Evolutionary conservation across 2,113 vertebrate genomes (phyloP), one percentile per base, ranked within the genome.

Genomic region (Saguinus midas): DNA sequence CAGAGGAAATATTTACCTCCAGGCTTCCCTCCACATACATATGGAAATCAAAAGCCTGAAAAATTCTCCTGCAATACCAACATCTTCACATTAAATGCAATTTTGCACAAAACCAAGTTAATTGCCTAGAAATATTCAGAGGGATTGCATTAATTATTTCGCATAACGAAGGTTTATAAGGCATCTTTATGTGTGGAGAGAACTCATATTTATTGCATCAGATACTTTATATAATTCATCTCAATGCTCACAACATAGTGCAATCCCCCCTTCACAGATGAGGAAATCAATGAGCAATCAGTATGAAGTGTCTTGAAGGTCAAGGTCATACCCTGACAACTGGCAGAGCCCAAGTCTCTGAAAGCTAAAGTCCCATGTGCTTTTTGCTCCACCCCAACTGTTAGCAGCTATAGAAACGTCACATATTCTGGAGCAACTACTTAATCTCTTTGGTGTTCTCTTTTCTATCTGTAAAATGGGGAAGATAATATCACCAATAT

Each of bases 21-120:
- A 72, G 21, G 52, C 64, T 90, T 86, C 35, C 81, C 92, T 70
- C 83, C 17, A 86, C 32, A 1, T 16, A 35, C 50, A 27, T 20
- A 35, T 17, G 58, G n/a, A 93, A 97, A 75, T 35, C 35, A 89
- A 66, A 32, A 76, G 0, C 68, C 29, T 0, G 64, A 95, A 84
- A 88, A 97, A 80, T 94, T 87, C 92, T 94, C 92, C 35, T n/a
- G 70, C 20, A 0, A 0, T 64, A 90, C 91, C 96, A 14, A 52
- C 84, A 66, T 10, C 7, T 94, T 80, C 91, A 83, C 73, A 95
- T 96, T 89, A 83, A 40, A 87, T 52, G 40, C 14, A 61, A 35
- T 66, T 96, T 91, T 91, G 73, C 75, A 95, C 58, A 95, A 94
- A 96, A 86, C 18, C 29, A 86, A 95, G 43, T 86, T 84, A 95